These are phyloP conservation scores for Pollicipes pollicipes DNA, from an alignment of 1,140 invertebrate species.

Conservation along the genomic window DNA sequence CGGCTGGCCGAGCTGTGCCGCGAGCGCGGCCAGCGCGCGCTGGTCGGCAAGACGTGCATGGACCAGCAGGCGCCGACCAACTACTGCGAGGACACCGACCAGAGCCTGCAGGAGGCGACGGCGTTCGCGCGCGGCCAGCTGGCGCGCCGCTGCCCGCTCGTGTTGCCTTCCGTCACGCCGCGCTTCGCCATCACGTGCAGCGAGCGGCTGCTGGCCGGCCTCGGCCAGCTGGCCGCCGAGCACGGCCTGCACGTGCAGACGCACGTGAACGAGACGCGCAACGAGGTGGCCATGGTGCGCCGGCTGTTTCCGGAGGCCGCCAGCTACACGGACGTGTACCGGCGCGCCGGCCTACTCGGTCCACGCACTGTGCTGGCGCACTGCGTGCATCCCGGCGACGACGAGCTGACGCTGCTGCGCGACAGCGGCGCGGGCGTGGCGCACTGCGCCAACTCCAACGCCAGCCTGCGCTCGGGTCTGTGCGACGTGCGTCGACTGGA, in stretches of 20 bases:
- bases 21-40: constrained; percentile 53
- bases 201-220: constrained; percentile 42
- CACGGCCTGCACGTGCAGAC: constrained; percentile 55
- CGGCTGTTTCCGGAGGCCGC: constrained; percentile 35
- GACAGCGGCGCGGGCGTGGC: constrained; percentile 43
- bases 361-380: constrained; percentile 57
- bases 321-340: constrained; percentile 57
- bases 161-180: constrained; percentile 66
- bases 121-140: constrained; percentile 18
- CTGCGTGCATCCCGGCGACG: constrained; percentile 49
- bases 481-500: constrained; percentile 52
- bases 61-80: constrained; percentile 40
- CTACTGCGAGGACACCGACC: constrained; percentile 36
- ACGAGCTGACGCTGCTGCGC: constrained; percentile 49
- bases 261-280: constrained; percentile 61
- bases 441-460: constrained; percentile 78
- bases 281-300: constrained; percentile 47
- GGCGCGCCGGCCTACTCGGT: constrained; percentile 48
- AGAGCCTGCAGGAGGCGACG: constrained; percentile 14
- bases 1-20: constrained; percentile 45
- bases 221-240: constrained; percentile 48
- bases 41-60: constrained; percentile 82
- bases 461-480: constrained; percentile 57
- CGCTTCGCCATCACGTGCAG: constrained; percentile 68
- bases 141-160: constrained; percentile 40